These are phyloP conservation scores for Dryococelus australis DNA, from an alignment of 2,888 invertebrate species.

Conservation along the genomic window DNA sequence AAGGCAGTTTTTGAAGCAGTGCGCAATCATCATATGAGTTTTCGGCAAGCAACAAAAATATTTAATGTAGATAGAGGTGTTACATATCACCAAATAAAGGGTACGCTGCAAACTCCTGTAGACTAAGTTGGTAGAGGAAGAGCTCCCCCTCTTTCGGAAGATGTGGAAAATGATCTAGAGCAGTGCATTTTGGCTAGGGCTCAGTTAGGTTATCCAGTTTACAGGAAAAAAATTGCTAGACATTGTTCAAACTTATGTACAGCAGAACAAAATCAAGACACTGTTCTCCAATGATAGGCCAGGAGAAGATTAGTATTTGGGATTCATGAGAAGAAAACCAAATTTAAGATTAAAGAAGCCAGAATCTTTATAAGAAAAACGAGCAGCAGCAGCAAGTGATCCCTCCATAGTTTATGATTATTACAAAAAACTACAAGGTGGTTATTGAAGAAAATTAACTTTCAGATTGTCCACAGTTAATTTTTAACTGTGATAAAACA, in stretches of 20 bases:
- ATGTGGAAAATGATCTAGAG: neutral
- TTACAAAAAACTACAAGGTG: neutral
- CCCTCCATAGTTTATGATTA: neutral
- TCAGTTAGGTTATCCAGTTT: neutral
- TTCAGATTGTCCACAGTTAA: neutral
- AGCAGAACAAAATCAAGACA: slow-evolving; percentile 9
- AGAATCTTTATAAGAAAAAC: slow-evolving; percentile 3
- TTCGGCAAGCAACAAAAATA: neutral
- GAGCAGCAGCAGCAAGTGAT: neutral
- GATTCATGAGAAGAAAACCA: neutral
- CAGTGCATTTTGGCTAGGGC: slow-evolving; percentile 11
- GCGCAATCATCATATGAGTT: neutral
- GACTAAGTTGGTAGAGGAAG: neutral
- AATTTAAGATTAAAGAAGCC: neutral
- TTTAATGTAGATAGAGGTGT: slow-evolving; percentile 2
- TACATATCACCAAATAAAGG: neutral
- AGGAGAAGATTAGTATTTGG: neutral
- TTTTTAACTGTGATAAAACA: neutral
- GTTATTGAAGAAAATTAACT: neutral
- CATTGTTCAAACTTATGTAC: neutral
- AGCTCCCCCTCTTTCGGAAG: neutral
- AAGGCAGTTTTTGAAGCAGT: neutral
- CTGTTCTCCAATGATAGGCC: neutral
- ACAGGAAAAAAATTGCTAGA: neutral
- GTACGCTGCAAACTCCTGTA: neutral